phyloP scores from a whole-genome alignment of 1,140 invertebrate genomes.

The Ceratina calcarata region DNA sequence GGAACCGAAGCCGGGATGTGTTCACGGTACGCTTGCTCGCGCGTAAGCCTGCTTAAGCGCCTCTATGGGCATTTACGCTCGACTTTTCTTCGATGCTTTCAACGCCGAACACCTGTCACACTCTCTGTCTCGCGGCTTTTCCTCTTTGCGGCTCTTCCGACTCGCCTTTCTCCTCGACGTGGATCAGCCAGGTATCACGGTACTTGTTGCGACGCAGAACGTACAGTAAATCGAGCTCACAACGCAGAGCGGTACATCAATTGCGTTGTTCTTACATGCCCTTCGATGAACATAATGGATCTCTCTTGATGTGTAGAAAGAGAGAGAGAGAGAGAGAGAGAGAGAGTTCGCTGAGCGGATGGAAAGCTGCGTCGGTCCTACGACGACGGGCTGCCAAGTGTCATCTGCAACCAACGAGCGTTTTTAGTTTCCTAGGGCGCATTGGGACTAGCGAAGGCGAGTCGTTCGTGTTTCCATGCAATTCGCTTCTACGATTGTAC shows the following conservation, averaged over 20 bases:
- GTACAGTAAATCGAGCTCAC: too few relatives aligned
- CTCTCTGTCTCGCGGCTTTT: not conserved
- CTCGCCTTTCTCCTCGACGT: not conserved
- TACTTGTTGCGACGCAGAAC: not conserved
- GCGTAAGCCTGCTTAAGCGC: conserved; percentile 20
- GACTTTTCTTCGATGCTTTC: not conserved
- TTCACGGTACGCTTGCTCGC: conserved; percentile 4
- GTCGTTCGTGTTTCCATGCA: conserved; percentile 9
- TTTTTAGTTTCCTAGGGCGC: conserved; percentile 27
- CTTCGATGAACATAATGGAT: not conserved
- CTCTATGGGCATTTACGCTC: conserved; percentile 22
- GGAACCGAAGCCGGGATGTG: not conserved
- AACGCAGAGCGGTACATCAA: not conserved
- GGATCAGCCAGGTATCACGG: not conserved
- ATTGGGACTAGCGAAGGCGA: too few relatives aligned
- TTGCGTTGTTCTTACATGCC: not conserved
- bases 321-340: not conserved
- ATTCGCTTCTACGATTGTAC: not conserved
- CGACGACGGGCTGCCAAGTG: conserved; percentile 53
- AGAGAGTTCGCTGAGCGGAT: not conserved
- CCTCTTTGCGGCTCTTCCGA: not conserved
- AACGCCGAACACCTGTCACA: not conserved
- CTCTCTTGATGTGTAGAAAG: not conserved
- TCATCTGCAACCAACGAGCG: conserved; percentile 59
- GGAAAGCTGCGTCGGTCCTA: conserved; percentile 51